Evolutionary conservation across 2,113 vertebrate species (phyloP), one percentile per base, ranked within the genome.

Genomic region (Sinocyclocheilus maitianheensis): DNA sequence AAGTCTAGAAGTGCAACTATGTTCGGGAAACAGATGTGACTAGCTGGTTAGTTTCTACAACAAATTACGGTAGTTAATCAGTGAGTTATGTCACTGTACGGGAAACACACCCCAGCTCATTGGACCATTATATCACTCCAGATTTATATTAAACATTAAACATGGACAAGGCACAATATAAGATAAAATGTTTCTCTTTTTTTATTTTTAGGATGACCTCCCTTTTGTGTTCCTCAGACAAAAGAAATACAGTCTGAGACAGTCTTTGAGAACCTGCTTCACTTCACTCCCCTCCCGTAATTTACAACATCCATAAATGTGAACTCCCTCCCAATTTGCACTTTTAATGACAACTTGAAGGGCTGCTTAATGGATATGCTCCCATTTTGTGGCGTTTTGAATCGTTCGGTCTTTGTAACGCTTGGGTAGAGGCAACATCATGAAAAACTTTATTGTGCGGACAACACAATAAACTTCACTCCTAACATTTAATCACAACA

Each of bases 301-400:
- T 85, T 90, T 85, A 89, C 53, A 71, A 58, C 72, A 24, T 79
- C 75, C 77, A 88, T 89, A 87, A 90, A 89, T 82, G 43, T 77
- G 79, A 85, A 88, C 85, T 81, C 84, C 87, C 43, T 85, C 76
- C 89, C 88, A 87, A 90, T 89, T 87, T 78, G 80, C 78, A 60
- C 72, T 74, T 87, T 87, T 88, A 88, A 85, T 82, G 65, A 63
- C 76, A 63, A 77, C 72, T 84, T 85, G 65, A 85, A 89, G 72
- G 85, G 72, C 85, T 87, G 55, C 40, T 72, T 71, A 87, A 77
- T 86, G 83, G 67, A 84, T 83, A 87, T 71, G n/a, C 71, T 74
- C 43, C 43, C 62, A 62, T 80, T 90, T 81, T 88, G 75, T 88
- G 80, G 37, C 85, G 84, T 87, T 85, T 88, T 87, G 82, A 58